phyloP scores from a whole-genome alignment of 37 sponge, comb jelly and placozoan species.

The Beroe forskalii region DNA sequence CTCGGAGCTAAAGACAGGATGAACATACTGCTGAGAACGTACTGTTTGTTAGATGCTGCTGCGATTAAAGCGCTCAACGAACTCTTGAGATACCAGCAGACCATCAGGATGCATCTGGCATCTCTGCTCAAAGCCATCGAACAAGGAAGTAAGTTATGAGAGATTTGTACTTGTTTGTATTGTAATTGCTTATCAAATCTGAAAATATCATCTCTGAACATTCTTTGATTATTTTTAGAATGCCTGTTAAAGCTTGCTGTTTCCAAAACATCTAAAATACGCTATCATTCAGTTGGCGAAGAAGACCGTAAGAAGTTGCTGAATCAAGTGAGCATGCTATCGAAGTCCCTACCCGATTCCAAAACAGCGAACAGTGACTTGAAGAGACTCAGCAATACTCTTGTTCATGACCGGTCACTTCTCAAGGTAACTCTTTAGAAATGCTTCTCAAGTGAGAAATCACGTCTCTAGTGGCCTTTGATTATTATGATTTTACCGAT shows the following conservation, averaged over 20 bases:
- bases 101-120: conserved; percentile 59
- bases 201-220: too few species aligned
- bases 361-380: conserved; percentile 62
- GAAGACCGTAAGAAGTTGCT: conserved; percentile 64
- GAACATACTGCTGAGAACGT: conserved; percentile 72
- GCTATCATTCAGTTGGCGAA: conserved; percentile 58
- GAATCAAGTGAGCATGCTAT: conserved; percentile 50
- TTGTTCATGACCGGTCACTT: conserved; percentile 56
- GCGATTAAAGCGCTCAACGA: conserved; percentile 68
- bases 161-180: too few species aligned
- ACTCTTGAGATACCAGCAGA: conserved; percentile 45
- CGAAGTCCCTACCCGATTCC: conserved; percentile 48
- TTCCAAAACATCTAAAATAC: too few species aligned
- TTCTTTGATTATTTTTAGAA: too few species aligned
- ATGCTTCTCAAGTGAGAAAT: too few species aligned
- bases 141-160: conserved; percentile 60
- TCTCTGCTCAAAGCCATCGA: conserved; percentile 58
- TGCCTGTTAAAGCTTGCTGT: too few species aligned
- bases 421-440: conserved; percentile 45
- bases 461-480: too few species aligned
- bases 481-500: too few species aligned
- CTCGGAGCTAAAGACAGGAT: conserved; percentile 71
- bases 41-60: conserved; percentile 71
- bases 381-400: conserved; percentile 46
- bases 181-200: too few species aligned